Conservation (phyloP, 2,888 invertebrate genomes). For the Coleophora flavipennella region DNA sequence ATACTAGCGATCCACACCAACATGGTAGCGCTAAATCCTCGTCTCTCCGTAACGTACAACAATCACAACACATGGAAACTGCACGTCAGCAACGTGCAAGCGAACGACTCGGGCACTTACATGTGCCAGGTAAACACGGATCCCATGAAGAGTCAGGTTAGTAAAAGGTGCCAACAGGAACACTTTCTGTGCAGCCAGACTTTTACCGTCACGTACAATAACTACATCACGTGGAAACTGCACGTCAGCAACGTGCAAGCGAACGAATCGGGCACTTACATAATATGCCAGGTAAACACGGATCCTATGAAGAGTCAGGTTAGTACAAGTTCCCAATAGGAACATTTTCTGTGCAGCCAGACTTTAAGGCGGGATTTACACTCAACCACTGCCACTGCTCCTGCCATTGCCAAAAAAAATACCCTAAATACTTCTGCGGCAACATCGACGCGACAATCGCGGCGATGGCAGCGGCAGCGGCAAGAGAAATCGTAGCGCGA, state of each 20-base stretch:
- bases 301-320: constrained; percentile 93
- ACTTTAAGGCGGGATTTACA: too few relatives aligned
- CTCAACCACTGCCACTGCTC: neutral
- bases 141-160: constrained; percentile 90
- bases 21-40: constrained; percentile 90
- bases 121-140: constrained; percentile 96
- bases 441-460: neutral
- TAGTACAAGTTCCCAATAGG: constrained; percentile 6
- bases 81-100: constrained; percentile 90
- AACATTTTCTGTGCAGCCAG: too few relatives aligned
- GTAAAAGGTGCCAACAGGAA: constrained; percentile 1
- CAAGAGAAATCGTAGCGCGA: too few relatives aligned
- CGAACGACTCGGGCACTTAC: constrained; percentile 93
- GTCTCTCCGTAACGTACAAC: constrained; percentile 90
- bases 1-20: constrained; percentile 91
- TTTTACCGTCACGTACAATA: constrained; percentile 93
- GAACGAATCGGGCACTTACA: constrained; percentile 93
- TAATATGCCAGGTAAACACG: constrained; percentile 96
- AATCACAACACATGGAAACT: constrained; percentile 96
- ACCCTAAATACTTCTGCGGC: neutral
- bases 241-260: constrained; percentile 75
- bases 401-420: neutral
- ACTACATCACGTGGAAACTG: constrained; percentile 79
- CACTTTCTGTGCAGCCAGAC: too few relatives aligned
- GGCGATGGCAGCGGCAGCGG: too few relatives aligned